A percentile compares a stretch with the other conserved stretches of the same genome.
Conservation (phyloP, 2,113 vertebrate species). For the Apteryx owenii region DNA sequence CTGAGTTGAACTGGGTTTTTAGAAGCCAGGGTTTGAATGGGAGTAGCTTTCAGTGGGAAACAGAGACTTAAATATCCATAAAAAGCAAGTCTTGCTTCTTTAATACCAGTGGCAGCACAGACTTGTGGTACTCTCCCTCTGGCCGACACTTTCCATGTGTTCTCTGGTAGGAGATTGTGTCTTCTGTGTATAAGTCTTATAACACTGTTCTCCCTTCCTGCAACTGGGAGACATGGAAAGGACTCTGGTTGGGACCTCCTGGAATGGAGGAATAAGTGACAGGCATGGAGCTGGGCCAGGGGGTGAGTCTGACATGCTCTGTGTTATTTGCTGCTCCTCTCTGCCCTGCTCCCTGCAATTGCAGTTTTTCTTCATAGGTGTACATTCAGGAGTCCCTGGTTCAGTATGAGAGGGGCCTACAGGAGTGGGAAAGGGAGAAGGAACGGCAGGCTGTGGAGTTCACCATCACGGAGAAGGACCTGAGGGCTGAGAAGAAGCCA, state of each 20-base stretch:
- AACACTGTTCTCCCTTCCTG: neutral
- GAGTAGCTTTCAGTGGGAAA: neutral
- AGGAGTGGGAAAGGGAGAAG: constrained; percentile 79
- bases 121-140: neutral
- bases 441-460: constrained; percentile 82
- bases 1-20: neutral
- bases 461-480: constrained; percentile 81
- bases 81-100: neutral
- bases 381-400: constrained; percentile 69
- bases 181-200: neutral
- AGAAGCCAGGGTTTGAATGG: neutral
- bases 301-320: neutral
- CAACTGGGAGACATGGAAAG: neutral
- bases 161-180: neutral
- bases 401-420: constrained; percentile 75
- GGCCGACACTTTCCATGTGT: neutral
- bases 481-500: constrained; percentile 17
- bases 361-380: constrained; percentile 71
- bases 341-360: neutral
- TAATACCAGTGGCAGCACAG: neutral
- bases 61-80: neutral
- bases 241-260: neutral
- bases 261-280: neutral
- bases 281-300: neutral
- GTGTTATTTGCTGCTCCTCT: neutral